Base-by-base conservation (phyloP, 2,113 vertebrate species). In the Calyptomena viridis region DNA sequence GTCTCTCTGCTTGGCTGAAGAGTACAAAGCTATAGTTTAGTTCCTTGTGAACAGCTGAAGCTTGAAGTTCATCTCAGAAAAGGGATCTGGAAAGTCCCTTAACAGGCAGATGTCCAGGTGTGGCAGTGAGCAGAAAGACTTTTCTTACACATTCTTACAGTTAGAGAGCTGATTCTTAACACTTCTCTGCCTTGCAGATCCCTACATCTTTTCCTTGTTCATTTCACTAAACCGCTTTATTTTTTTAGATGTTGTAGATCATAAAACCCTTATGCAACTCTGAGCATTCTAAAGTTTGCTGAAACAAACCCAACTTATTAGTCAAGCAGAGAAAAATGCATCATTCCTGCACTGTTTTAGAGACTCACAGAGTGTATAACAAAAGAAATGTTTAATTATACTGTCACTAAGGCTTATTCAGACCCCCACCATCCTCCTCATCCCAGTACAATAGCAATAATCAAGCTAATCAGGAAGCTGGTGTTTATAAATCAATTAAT, bases 401-500 rank as follows among this genome's bases (percentile, higher is more conserved):
- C n/a, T 67, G 72, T 35, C n/a, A 63, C 56, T 71, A 50, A 83
- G 12, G 24, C 50, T 95, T 92, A 85, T 78, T 56, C 60, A 86
- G 59, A 50, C 4, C 62, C 49, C 59, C 59, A 62, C 55, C 33
- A 44, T 74, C 52, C 75, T 88, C 39, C 68, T 81, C 60, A 93
- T 93, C 83, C 88, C 83, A 56, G 68, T 64, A 90, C 3, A 40
- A 92, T 49, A 31, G 85, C 73, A 95, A 96, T 96, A 93, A 95
- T 92, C 83, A 93, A 93, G 90, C 68, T 93, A 92, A 93, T 94
- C 88, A 94, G 90, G 90, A 94, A 96, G 82, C 30, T 72, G 27
- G n/a, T 90, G 93, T 95, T 96, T 96, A 94, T 92, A 92, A 94
- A 95, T 96, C 90, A 95, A 97, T 96, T 95, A 96, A 96, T 96